Evolutionary conservation across 2,113 vertebrate species (phyloP).

Genomic region (Scolopax mira): DNA sequence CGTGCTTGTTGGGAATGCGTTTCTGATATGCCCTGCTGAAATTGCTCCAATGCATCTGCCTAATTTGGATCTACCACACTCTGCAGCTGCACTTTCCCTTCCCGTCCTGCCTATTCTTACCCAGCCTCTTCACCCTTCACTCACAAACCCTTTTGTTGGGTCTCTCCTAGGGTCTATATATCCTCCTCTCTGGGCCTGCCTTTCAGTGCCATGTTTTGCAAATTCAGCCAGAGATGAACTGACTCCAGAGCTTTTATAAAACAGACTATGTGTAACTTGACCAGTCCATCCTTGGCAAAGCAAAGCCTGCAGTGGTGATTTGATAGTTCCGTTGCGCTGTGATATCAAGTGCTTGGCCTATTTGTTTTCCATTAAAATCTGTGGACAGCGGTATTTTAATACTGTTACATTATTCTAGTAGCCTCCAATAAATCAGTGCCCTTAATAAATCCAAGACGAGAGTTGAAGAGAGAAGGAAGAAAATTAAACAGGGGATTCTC

Average conservation of each 20-base stretch:
- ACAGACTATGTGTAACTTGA: neutral
- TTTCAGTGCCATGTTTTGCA: rapidly evolving
- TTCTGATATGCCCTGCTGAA: neutral
- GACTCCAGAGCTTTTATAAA: neutral
- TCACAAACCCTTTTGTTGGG: neutral
- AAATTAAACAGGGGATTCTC: neutral
- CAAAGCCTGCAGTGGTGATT: neutral
- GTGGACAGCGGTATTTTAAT: neutral
- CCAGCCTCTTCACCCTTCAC: neutral
- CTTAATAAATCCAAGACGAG: neutral
- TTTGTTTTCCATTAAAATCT: neutral
- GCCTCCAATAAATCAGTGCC: neutral
- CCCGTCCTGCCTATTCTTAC: neutral
- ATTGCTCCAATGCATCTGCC: neutral
- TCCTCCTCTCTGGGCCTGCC: neutral
- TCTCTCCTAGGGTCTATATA: neutral
- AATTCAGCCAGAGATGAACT: neutral
- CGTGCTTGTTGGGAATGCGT: rapidly evolving
- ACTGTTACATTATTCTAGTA: neutral
- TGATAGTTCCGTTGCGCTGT: neutral
- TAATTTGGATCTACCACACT: too few relatives aligned
- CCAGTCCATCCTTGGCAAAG: neutral
- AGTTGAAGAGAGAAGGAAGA: neutral
- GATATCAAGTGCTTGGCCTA: neutral
- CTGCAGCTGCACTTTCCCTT: neutral